These are phyloP conservation scores for Bombus cullumanus DNA, from an alignment of 1,140 invertebrate genomes.

Conservation along the genomic window DNA sequence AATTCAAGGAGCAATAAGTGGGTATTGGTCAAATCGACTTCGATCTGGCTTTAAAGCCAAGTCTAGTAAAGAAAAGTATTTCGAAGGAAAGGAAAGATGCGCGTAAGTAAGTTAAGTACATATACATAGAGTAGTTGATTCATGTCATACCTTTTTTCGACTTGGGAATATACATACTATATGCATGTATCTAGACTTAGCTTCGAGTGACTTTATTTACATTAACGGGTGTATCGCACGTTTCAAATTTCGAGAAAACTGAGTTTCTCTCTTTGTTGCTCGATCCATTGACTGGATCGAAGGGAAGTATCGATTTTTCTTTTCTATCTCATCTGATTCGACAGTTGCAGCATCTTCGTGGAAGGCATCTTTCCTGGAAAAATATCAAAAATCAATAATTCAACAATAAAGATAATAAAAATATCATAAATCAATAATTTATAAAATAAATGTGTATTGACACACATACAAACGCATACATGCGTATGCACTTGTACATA, in stretches of 20 bases:
- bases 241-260: constrained; percentile 16
- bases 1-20: not conserved
- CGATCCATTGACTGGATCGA: constrained; percentile 24
- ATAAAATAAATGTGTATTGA: too few species aligned
- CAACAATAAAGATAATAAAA: too few species aligned
- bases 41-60: not conserved
- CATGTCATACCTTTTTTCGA: not conserved
- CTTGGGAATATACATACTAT: not conserved
- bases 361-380: constrained; percentile 63
- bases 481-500: not conserved
- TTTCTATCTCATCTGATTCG: not conserved
- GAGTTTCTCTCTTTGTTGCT: not conserved
- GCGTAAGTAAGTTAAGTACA: not conserved
- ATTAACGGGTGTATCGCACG: constrained; percentile 37
- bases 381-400: too few species aligned
- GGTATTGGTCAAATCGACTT: not conserved
- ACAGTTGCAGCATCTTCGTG: constrained; percentile 16
- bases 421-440: too few species aligned
- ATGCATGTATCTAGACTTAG: not conserved
- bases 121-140: not conserved
- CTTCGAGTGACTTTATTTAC: constrained; percentile 21
- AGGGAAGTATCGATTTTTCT: constrained; percentile 30
- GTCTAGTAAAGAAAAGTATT: not conserved
- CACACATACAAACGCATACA: too few species aligned
- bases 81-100: too few species aligned